Percentiles rank a stretch among this genome's conserved stretches.
Evolutionary conservation across 1,140 invertebrate species (phyloP).

Genomic region (Drosophila subobscura): DNA sequence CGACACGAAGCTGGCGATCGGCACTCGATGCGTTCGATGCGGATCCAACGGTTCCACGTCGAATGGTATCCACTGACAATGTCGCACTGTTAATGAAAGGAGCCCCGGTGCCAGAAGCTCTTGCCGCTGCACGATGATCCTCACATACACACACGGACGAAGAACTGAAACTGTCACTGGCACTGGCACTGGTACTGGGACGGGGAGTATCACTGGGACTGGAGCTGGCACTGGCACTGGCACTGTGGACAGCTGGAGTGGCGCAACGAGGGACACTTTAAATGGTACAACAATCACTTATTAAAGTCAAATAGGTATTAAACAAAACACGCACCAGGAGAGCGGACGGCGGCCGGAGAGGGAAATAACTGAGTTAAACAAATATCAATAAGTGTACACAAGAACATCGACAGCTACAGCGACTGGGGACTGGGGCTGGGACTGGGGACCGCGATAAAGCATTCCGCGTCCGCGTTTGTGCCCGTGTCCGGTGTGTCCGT

Average conservation of each 20-base stretch:
- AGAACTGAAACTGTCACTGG: not conserved
- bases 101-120: constrained; percentile 27
- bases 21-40: constrained; percentile 19
- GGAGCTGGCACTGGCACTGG: not conserved
- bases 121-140: constrained; percentile 28
- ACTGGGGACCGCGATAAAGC: constrained; percentile 23
- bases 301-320: constrained; percentile 83
- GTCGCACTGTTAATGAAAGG: constrained; percentile 37
- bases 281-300: constrained; percentile 82
- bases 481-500: not conserved
- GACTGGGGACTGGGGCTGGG: not conserved
- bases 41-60: constrained; percentile 33
- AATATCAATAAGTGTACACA: constrained; percentile 74
- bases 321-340: constrained; percentile 66
- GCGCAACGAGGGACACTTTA: constrained; percentile 72
- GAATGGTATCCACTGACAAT: constrained; percentile 34
- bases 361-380: constrained; percentile 59
- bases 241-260: constrained; percentile 29
- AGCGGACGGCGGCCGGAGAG: constrained; percentile 6
- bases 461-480: constrained; percentile 18
- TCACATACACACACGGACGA: constrained; percentile 16
- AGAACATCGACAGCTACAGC: constrained; percentile 18
- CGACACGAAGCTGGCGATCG: constrained; percentile 7
- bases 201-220: not conserved
- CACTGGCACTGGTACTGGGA: not conserved